A percentile compares a stretch with the other conserved stretches of the same genome.
Conservation (phyloP, 1,140 invertebrate genomes). For the Eulimnadia texana region DNA sequence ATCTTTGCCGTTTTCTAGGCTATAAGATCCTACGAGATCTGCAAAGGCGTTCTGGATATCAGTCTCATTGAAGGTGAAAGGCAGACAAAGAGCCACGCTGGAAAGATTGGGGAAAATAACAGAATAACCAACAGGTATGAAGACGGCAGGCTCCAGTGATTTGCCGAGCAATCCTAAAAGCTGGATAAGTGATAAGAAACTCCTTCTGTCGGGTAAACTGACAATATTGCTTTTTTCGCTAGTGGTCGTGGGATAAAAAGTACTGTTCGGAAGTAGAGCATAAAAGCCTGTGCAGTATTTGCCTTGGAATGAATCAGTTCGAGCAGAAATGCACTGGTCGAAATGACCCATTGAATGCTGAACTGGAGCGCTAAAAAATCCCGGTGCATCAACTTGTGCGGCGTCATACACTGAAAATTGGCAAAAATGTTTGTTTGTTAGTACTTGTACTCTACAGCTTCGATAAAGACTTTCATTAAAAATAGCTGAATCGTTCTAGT, state of each 20-base stretch:
- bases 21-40: background rate
- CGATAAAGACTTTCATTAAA: background rate
- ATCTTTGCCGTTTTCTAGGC: background rate
- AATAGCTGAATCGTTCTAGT: background rate
- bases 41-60: background rate
- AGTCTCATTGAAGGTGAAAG: background rate
- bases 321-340: conserved; percentile 9
- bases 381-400: background rate
- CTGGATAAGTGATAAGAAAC: too few species aligned
- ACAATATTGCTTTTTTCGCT: background rate
- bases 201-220: too few species aligned
- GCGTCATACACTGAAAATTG: conserved; percentile 9
- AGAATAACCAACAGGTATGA: background rate
- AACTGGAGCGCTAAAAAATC: background rate
- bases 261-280: background rate
- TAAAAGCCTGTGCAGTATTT: conserved; percentile 8
- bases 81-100: background rate
- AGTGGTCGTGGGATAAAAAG: background rate
- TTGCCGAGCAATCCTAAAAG: background rate
- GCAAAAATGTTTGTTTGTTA: background rate
- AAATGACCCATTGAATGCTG: conserved; percentile 5
- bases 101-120: background rate
- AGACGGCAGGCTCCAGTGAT: background rate
- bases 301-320: background rate
- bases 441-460: background rate